Conservation (phyloP, 2,888 invertebrate species). For the Micropterix aruncella region DNA sequence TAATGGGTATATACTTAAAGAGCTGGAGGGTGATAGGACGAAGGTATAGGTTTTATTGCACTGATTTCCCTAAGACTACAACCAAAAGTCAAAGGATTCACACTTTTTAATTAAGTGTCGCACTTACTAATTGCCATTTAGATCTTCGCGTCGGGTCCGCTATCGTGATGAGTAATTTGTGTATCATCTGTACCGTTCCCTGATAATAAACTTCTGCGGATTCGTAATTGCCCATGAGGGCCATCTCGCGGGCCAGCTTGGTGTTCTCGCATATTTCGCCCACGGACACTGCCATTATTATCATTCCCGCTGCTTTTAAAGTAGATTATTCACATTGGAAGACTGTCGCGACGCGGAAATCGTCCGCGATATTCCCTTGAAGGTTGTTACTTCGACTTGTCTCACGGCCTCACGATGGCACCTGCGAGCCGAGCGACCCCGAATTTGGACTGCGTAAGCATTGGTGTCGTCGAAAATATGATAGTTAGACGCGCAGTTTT, state of each 20-base stretch:
- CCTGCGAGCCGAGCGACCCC: not conserved
- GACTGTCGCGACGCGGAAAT: not conserved
- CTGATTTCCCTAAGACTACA: too few species aligned
- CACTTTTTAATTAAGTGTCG: slow-evolving; percentile 10
- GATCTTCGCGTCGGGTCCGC: slow-evolving; percentile 69
- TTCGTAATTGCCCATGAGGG: slow-evolving; percentile 90
- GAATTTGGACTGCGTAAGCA: not conserved
- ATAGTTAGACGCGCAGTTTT: too few species aligned
- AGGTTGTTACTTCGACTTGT: not conserved
- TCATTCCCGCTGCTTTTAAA: slow-evolving; percentile 38
- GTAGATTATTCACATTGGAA: not conserved
- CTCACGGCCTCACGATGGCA: not conserved
- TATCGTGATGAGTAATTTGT: slow-evolving; percentile 65
- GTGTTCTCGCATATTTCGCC: slow-evolving; percentile 91
- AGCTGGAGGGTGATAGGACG: too few species aligned
- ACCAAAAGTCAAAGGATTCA: too few species aligned
- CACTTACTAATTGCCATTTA: slow-evolving; percentile 76
- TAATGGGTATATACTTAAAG: too few species aligned
- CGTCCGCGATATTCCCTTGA: not conserved
- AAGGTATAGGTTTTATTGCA: too few species aligned
- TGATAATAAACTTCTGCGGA: slow-evolving; percentile 89
- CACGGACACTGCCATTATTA: slow-evolving; percentile 78
- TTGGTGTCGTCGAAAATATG: too few species aligned
- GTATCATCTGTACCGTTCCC: slow-evolving; percentile 83
- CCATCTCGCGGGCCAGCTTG: slow-evolving; percentile 88